phyloP scores from a whole-genome alignment of 2,113 vertebrate genomes.

The Nematolebias whitei region DNA sequence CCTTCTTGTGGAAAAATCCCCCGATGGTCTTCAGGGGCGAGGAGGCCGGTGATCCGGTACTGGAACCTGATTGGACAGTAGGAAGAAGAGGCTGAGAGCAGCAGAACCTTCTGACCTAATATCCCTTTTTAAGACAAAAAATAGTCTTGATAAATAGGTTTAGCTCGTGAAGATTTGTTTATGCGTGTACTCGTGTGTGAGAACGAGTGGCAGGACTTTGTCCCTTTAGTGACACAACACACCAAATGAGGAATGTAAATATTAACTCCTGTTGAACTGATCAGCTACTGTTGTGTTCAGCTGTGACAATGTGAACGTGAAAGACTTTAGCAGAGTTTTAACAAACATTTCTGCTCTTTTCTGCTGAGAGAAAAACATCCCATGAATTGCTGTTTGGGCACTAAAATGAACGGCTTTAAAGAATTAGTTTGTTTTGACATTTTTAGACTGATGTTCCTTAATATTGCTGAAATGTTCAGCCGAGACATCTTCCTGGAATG shows the following conservation, averaged over 20 bases:
- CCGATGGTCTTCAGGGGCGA: constrained; percentile 28
- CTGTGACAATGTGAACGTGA: not conserved
- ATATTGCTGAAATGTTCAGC: not conserved
- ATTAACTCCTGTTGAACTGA: no score
- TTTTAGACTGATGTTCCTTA: no score
- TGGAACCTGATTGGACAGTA: constrained; percentile 30
- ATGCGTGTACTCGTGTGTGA: no score
- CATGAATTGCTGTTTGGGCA: not conserved
- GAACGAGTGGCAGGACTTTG: not conserved
- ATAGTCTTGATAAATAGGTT: not conserved
- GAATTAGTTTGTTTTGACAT: no score
- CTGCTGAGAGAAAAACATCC: not conserved
- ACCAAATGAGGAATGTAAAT: no score
- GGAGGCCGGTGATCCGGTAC: constrained; percentile 1
- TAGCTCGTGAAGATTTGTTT: no score
- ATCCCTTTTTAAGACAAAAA: no score
- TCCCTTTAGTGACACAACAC: not conserved
- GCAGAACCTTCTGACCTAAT: no score
- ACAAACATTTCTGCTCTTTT: accelerated
- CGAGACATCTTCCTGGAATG: no score
- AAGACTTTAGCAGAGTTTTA: not conserved
- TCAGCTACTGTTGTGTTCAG: no score
- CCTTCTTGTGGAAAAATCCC: constrained; percentile 27
- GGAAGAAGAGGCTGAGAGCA: not conserved
- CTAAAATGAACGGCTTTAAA: no score